Percentiles rank a stretch among this genome's conserved stretches.
phyloP scores from a whole-genome alignment of 2,888 invertebrate genomes.

The Aphodius granarius region DNA sequence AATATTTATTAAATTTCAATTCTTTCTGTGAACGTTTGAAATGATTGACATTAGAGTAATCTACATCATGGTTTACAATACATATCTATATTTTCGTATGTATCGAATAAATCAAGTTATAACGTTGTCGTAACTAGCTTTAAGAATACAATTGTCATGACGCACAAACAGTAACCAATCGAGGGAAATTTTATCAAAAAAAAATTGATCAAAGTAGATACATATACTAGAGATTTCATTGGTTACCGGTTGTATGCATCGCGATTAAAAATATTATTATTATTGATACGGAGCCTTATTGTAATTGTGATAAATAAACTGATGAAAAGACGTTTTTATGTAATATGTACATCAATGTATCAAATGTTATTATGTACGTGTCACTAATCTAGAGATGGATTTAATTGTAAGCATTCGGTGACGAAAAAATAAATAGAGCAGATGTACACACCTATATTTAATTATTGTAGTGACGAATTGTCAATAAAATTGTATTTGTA shows the following conservation, averaged over 20 bases:
- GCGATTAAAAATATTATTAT: conserved; percentile 31
- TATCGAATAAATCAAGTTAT: neutral
- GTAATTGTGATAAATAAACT: conserved; percentile 43
- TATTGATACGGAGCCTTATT: conserved; percentile 43
- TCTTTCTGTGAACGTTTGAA: neutral
- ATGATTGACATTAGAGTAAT: too few species aligned
- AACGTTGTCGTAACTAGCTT: conserved; percentile 3
- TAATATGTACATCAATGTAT: neutral
- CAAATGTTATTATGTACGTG: neutral
- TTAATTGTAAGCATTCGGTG: neutral
- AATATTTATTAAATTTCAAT: neutral
- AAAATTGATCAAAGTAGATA: conserved; percentile 27
- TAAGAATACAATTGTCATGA: neutral
- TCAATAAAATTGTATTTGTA: neutral
- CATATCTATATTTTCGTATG: conserved; percentile 12
- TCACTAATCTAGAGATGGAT: conserved; percentile 1
- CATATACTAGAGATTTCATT: conserved; percentile 33
- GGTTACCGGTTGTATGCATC: conserved; percentile 31
- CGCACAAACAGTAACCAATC: neutral
- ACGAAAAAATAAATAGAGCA: neutral
- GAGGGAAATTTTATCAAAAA: neutral
- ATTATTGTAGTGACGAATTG: neutral
- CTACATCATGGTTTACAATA: neutral
- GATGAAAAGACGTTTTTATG: conserved; percentile 21
- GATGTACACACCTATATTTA: neutral